These are phyloP conservation scores for Papilio glaucus DNA, from an alignment of 1,140 invertebrate genomes.

Conservation along the genomic window DNA sequence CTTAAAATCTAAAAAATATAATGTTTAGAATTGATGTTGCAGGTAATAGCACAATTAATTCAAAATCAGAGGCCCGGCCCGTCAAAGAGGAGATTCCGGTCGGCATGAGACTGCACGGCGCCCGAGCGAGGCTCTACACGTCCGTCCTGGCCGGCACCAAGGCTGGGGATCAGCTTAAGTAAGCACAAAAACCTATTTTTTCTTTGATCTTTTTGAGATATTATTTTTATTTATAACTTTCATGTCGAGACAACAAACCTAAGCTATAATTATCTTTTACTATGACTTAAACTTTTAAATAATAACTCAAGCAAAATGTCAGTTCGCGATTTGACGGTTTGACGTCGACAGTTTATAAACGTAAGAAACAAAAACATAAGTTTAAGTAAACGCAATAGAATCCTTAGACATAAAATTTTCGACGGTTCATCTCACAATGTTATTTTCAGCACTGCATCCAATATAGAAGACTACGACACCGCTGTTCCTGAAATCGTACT, in stretches of 20 bases:
- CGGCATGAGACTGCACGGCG: conserved; percentile 68
- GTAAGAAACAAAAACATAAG: too few species aligned
- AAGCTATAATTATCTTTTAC: too few species aligned
- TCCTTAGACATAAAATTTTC: too few species aligned
- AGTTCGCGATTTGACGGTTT: too few species aligned
- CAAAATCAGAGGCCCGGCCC: conserved; percentile 56
- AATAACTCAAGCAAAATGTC: too few species aligned
- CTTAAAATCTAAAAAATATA: too few species aligned
- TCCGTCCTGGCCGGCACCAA: conserved; percentile 67
- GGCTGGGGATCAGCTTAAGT: conserved; percentile 68
- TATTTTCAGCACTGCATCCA: conserved; percentile 48
- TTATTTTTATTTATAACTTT: neutral
- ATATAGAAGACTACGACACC: conserved; percentile 58
- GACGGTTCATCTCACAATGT: too few species aligned
- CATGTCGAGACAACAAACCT: too few species aligned
- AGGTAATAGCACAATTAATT: conserved; percentile 47
- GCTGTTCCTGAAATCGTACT: conserved; percentile 53
- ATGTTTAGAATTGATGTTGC: neutral
- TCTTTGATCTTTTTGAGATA: too few species aligned
- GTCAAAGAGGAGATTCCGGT: conserved; percentile 67
- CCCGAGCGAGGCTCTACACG: conserved; percentile 67
- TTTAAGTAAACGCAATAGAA: too few species aligned
- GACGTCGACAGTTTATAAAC: too few species aligned
- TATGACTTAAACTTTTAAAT: too few species aligned
- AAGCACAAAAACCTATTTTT: neutral